Evolutionary conservation across 2,888 invertebrate genomes (phyloP).

Genomic region (Drosophila prolongata): DNA sequence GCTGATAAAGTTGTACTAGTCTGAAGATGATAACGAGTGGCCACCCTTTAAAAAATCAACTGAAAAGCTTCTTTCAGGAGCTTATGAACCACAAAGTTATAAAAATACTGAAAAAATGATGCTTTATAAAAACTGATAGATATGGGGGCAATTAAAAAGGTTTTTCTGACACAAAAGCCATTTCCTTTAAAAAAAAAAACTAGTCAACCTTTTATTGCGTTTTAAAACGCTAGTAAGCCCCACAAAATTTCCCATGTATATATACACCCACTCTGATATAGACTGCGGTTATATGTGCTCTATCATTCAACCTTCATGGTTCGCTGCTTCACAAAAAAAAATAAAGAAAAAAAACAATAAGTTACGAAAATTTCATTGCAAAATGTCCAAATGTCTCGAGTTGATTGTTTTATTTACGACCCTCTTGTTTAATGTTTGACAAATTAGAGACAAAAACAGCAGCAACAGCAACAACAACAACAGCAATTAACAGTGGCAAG

Average conservation of each 20-base stretch:
- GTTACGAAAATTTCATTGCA: constrained; percentile 37
- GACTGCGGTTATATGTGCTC: constrained; percentile 14
- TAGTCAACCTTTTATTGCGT: background rate
- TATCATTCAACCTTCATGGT: constrained; percentile 65
- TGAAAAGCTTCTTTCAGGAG: background rate
- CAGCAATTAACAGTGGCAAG: constrained; percentile 50
- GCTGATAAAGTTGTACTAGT: constrained; percentile 11
- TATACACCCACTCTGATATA: constrained; percentile 12
- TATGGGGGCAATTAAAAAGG: too few species aligned
- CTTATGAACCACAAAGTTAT: background rate
- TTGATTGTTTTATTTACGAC: constrained; percentile 80
- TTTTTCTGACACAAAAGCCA: too few species aligned
- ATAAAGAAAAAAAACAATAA: constrained; percentile 14
- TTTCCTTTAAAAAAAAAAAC: background rate
- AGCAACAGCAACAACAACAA: constrained; percentile 36
- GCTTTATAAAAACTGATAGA: too few species aligned
- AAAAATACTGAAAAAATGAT: background rate
- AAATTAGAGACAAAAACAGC: constrained; percentile 65
- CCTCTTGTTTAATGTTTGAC: constrained; percentile 70
- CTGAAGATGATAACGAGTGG: background rate
- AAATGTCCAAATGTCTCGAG: constrained; percentile 72
- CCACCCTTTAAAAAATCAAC: background rate
- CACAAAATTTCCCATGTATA: constrained; percentile 22
- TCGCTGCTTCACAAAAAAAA: constrained; percentile 56
- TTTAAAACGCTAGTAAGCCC: background rate